A percentile compares a stretch with the other conserved stretches of the same genome.
phyloP scores from a whole-genome alignment of 1,140 invertebrate genomes.

The Drosophila bifasciata region DNA sequence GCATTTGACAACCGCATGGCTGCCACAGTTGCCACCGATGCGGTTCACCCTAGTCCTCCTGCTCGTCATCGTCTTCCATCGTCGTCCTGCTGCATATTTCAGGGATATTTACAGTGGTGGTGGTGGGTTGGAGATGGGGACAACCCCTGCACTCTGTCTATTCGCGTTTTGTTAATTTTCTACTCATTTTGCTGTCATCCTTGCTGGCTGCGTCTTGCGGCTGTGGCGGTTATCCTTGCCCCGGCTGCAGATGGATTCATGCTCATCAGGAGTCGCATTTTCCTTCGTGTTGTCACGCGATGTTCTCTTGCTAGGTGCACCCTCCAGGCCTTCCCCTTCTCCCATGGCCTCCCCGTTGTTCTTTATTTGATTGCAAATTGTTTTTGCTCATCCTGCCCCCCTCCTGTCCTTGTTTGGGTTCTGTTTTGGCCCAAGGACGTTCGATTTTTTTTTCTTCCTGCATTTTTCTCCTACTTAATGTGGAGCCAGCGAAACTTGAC shows the following conservation, averaged over 20 bases:
- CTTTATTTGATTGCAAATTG: slow-evolving; percentile 71
- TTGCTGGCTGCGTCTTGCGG: slow-evolving; percentile 25
- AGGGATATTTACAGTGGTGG: not conserved
- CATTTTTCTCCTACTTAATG: not conserved
- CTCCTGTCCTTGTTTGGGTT: slow-evolving; percentile 9
- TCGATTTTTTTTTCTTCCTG: slow-evolving; percentile 61
- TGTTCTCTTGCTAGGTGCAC: slow-evolving; percentile 36
- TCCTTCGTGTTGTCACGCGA: slow-evolving; percentile 76
- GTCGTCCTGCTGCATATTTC: slow-evolving; percentile 27
- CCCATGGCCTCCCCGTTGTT: slow-evolving; percentile 7
- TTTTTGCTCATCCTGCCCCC: slow-evolving; percentile 41
- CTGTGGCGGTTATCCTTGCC: slow-evolving; percentile 30
- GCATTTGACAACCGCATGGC: slow-evolving; percentile 60
- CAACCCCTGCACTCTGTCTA: slow-evolving; percentile 69
- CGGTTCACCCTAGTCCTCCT: slow-evolving; percentile 2
- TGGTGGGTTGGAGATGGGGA: not conserved
- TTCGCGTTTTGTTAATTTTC: slow-evolving; percentile 78
- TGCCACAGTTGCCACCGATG: slow-evolving; percentile 7
- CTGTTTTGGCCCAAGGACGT: slow-evolving; percentile 69
- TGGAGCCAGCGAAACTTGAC: slow-evolving; percentile 33
- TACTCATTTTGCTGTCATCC: slow-evolving; percentile 74
- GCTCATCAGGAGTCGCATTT: slow-evolving; percentile 67
- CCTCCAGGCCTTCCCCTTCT: too few relatives aligned
- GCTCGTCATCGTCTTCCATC: too few relatives aligned
- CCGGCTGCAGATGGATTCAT: slow-evolving; percentile 48